Base-by-base conservation (phyloP, 2,888 invertebrate genomes). In the Apodemia hepburni region DNA sequence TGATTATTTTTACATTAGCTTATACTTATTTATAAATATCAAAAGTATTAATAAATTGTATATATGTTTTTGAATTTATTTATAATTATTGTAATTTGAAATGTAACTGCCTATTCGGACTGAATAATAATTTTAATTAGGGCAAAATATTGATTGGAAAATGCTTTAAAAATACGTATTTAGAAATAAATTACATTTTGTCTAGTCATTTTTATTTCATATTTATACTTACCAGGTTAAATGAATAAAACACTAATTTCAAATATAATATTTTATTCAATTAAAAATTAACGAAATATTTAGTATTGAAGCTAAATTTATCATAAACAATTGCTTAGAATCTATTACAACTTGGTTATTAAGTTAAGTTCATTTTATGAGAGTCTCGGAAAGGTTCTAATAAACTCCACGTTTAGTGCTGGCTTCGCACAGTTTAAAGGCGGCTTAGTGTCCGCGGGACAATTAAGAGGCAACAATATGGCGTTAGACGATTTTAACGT, bases 331-430 rank as follows among this genome's bases (percentile, higher is more conserved):
- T n/a, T n/a, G n/a, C n/a, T n/a, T n/a, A n/a, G n/a, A n/a, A n/a
- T n/a, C n/a, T n/a, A n/a, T n/a, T n/a, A n/a, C n/a, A n/a, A n/a
- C n/a, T n/a, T n/a, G n/a, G n/a, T n/a, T n/a, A n/a, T n/a, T n/a
- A n/a, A n/a, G n/a, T n/a, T n/a, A n/a, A n/a, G n/a, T n/a, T n/a
- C n/a, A 69, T 71, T 74, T 83, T 85, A 85, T 77, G 81, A 78
- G 74, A 71, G 70, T 73, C 72, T 72, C 75, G 74, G 76, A 77
- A 79, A 75, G 76, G 76, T 70, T 75, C 78, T 75, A 80, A 83
- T 84, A 84, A 84, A 82, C 72, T 73, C 70, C 61, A 70, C 71
- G 74, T 78, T 79, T 80, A 81, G 76, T 77, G 77, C 71, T 72
- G 73, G 77, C 75, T 81, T 79, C 73, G 73, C 78, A 73, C 78